Percentiles rank a stretch among this genome's conserved stretches.
Conservation (phyloP, 2,888 invertebrate species). For the Xylocampa areola region DNA sequence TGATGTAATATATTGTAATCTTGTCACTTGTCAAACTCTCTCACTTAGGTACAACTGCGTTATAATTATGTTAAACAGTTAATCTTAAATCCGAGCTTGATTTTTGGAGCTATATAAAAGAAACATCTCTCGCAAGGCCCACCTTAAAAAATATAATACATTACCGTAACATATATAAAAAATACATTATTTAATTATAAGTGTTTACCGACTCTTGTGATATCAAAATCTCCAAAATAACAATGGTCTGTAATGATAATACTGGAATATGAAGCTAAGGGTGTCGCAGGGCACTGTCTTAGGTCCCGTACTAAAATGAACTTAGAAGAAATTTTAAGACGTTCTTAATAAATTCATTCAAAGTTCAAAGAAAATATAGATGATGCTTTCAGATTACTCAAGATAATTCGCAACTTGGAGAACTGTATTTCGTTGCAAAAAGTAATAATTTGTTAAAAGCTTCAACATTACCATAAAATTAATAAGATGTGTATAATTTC, state of each 20-base stretch:
- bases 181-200: too few relatives aligned
- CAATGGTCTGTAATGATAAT: neutral
- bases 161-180: too few relatives aligned
- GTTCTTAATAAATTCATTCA: neutral
- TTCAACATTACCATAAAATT: conserved; percentile 4
- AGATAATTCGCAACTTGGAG: neutral
- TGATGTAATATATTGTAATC: conserved; percentile 25
- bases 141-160: too few relatives aligned
- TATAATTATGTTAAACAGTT: too few relatives aligned
- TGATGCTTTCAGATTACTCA: too few relatives aligned
- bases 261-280: neutral
- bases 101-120: too few relatives aligned
- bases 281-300: neutral
- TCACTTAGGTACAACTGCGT: conserved; percentile 9
- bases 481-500: neutral
- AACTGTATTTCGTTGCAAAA: neutral
- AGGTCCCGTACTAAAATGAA: neutral
- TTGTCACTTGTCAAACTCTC: conserved; percentile 17
- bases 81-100: too few relatives aligned
- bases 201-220: too few relatives aligned
- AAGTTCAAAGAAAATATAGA: too few relatives aligned
- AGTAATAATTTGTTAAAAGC: neutral
- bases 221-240: too few relatives aligned
- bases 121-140: too few relatives aligned
- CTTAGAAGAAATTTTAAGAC: neutral